Evolutionary conservation across 2,888 invertebrate genomes (phyloP).

Genomic region (Diachrysia chrysitis): DNA sequence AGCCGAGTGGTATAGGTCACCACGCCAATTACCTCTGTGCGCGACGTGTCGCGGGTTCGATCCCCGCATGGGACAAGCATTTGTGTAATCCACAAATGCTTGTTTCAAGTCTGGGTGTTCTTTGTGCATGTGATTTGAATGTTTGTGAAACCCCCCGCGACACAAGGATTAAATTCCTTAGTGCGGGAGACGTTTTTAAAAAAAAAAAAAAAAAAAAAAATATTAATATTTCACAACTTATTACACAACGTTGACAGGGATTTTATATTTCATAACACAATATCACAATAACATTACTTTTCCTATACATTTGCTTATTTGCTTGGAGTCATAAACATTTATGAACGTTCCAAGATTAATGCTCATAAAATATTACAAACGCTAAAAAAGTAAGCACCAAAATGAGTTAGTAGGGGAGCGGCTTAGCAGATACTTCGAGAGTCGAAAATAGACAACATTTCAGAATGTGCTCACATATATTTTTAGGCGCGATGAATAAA

Average conservation of each 20-base stretch:
- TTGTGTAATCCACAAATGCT: no score
- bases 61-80: no score
- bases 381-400: conserved; percentile 50
- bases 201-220: no score
- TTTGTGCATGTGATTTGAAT: no score
- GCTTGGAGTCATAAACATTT: conserved; percentile 56
- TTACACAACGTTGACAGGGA: conserved; percentile 22
- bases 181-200: no score
- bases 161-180: no score
- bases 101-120: no score
- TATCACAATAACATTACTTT: conserved; percentile 48
- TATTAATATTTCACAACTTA: background rate
- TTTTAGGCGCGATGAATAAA: no score
- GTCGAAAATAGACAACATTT: conserved; percentile 20
- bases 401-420: conserved; percentile 39
- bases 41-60: no score
- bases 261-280: conserved; percentile 33
- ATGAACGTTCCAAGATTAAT: conserved; percentile 49
- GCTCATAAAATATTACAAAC: conserved; percentile 55
- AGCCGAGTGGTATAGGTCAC: no score
- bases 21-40: no score
- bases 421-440: conserved; percentile 14
- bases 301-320: conserved; percentile 45
- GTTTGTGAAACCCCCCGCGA: no score
- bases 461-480: background rate